Base-by-base conservation (phyloP, 1,140 invertebrate genomes). In the Mylabris phalerata region DNA sequence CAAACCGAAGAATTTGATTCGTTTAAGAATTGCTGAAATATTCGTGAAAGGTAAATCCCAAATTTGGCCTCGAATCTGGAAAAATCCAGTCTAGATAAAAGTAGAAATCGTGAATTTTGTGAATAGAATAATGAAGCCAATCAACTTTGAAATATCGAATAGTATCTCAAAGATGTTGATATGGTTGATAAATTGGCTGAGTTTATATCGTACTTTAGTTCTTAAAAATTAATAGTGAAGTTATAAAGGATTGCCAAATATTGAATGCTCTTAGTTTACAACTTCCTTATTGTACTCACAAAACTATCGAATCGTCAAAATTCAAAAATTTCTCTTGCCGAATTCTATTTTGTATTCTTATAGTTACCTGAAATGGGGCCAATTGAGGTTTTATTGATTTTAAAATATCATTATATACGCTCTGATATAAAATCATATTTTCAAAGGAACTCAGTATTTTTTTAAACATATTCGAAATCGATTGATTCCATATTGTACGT, bases 401-500 rank as follows among this genome's bases (percentile, higher is more conserved):
- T 0, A 55, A 48, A 55, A 40, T 46, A 24, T 55, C 52, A 4
- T 45, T 48, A 26, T 48, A 41, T 38, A 42, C 39, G 11, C 47
- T 55, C 1, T 46, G 38, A 19, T 47, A 48, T 39, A 55, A 46
- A 11, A 48, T 13, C 4, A 38, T 26, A 5, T 47, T 44, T 32
- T 55, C 52, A 39, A 47, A 47, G 4, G 52, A 47, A 25, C 44
- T 13, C 19, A 47, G 48, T 7, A 55, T 19, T 24, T 44, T 41
- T 44, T 55, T 55, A 39, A 55, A 38, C 9, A n/a, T 27, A 10
- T 48, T 55, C 9, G 52, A 46, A n/a, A 55, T 24, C 3, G 45
- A 6, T 13, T 47, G 50, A 62, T 70, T 68, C 63, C 67, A 68
- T 11, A 61, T 57, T 10, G 68, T 70, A 48, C 64, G 57, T 42